Base-by-base conservation (phyloP, 2,888 invertebrate species). In the Drosophila rubida region DNA sequence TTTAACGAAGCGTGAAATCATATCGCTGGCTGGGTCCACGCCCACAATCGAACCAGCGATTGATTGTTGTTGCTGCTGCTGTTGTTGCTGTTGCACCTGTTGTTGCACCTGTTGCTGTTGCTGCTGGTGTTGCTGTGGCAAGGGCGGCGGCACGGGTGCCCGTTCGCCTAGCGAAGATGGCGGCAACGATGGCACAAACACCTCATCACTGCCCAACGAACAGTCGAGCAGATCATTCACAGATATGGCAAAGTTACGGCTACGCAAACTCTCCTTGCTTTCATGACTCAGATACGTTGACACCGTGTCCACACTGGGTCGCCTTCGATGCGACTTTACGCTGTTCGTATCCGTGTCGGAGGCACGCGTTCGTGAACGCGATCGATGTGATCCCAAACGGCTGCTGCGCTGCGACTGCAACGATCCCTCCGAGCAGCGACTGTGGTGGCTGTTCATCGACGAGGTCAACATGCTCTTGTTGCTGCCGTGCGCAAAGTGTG, bases 231-330 rank as follows among this genome's bases (percentile, higher is more conserved):
- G 92, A 92, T 95, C 95, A 71, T 94, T 94, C 74, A 95, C 94
- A 0, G 94, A 93, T 68, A 93, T 92, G 70, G 91, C 90, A 76
- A 91, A 91, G 71, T 91, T 91, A 37, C 91, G 88, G 86, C 95
- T 95, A 46, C 95, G 94, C 53, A 91, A 67, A 85, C 95, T 95
- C 72, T 95, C 95, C 90, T 95, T 95, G 92, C 96, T 96, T 91
- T 96, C 96, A 77, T 95, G 96, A 90, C 97, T 97, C 81, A 97
- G 94, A 93, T 97, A 97, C 0, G 97, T 97, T 63, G 97, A 97
- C 27, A 97, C 96, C 9, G 97, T 97, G 91, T 97, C 97, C 41
- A 97, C 95, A 90, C 96, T 96, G 61, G 96, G 97, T 16, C 97
- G 93, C 11, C 97, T 93, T 4, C 97, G 93, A 44, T 95, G 95